Conservation (phyloP, 2,888 invertebrate species). For the Pogonocherus hispidulus region DNA sequence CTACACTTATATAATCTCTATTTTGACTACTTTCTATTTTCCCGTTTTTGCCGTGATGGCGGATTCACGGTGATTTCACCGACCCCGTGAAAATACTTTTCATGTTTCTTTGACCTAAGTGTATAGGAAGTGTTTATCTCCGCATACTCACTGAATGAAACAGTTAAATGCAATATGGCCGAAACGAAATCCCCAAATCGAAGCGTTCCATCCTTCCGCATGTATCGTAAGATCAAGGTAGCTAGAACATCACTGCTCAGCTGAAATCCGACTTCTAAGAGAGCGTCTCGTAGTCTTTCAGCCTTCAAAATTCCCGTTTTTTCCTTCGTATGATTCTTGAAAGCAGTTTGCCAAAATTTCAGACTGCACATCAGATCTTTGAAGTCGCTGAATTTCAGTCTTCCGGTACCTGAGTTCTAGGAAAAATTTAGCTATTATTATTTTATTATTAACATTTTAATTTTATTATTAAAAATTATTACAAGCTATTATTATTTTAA, state of each 20-base stretch:
- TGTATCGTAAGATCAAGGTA: constrained; percentile 86
- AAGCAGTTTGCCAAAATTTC: constrained; percentile 91
- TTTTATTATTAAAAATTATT: no score
- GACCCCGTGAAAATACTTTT: no score
- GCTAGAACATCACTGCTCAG: constrained; percentile 88
- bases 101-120: no score
- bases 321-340: constrained; percentile 91
- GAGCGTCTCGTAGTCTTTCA: constrained; percentile 86
- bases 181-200: constrained; percentile 94
- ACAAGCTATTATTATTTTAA: no score
- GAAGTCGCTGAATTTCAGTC: constrained; percentile 87
- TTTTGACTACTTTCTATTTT: no score
- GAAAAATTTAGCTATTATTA: constrained; percentile 40
- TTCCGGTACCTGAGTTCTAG: constrained; percentile 82
- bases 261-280: constrained; percentile 90
- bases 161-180: constrained; percentile 88
- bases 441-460: no score
- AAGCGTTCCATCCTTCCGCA: constrained; percentile 93
- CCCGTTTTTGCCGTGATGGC: no score
- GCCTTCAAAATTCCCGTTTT: constrained; percentile 91
- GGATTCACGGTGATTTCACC: no score
- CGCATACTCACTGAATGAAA: constrained; percentile 84
- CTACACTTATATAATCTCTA: no score
- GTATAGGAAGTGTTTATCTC: no score
- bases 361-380: constrained; percentile 93